Evolutionary conservation across 2,888 invertebrate genomes (phyloP), one percentile per base, ranked within the genome.

Genomic region (Napeogenes sylphis): DNA sequence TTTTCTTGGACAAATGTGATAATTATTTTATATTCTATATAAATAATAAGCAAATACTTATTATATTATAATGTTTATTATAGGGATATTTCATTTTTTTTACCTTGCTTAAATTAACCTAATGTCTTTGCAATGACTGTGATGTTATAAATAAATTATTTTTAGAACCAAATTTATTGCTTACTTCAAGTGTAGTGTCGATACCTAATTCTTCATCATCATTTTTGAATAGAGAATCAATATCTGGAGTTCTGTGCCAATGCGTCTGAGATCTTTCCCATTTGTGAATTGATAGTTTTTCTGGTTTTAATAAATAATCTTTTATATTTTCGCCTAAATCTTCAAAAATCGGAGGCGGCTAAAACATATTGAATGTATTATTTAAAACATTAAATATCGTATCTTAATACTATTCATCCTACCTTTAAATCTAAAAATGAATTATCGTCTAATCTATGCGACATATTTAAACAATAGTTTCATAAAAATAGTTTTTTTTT

Each of bases 201-300:
- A 82, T 79, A 4, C 80, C 81, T 59, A 81, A 74, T 64, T 86
- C 84, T 62, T 85, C 84, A 56, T 84, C 83, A 66, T 87, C 83
- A 54, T 78, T 92, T 90, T 71, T 79, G 84, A 73, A 90, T 72
- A 67, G 92, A 80, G 70, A 70, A 61, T 74, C 70, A 45, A 74
- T 63, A 59, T 74, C 70, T 13, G 66, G 65, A 54, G 67, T 67
- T 58, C 73, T 67, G 33, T 71, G 69, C 73, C 73, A 94, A 75
- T 93, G 94, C 75, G 91, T 92, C 74, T 95, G 95, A 30, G 93
- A 92, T 71, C 91, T 91, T 75, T 94, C 92, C 82, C 93, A 92
- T 71, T 93, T 91, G 81, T 96, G 95, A 69, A 96, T 94, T 0
- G 95, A 93, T 55, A 96, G 84, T 65, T 91, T 91, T 73, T 95